Conservation (phyloP, 2,113 vertebrate species). For the Ameiurus melas region DNA sequence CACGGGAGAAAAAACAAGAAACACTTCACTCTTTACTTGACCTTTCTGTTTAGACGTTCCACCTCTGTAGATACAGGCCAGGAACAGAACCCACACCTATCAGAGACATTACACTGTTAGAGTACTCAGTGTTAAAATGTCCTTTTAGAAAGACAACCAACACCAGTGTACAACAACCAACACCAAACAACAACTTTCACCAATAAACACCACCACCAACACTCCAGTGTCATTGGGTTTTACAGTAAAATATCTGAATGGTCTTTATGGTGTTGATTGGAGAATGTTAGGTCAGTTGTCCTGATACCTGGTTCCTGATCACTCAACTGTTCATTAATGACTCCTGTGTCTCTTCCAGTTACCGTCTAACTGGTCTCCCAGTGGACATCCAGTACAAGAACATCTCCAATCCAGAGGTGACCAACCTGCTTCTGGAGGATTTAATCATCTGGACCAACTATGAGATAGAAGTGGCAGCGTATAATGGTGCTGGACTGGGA, state of each 20-base stretch:
- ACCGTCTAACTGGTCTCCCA: slow-evolving; percentile 91
- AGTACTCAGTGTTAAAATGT: not conserved
- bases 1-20: not conserved
- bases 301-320: not conserved
- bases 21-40: not conserved
- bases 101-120: not conserved
- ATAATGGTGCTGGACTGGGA: slow-evolving; percentile 90
- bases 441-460: slow-evolving; percentile 99
- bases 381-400: slow-evolving; percentile 98
- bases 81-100: not conserved
- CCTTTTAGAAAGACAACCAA: not conserved
- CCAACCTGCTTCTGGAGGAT: slow-evolving; percentile 91
- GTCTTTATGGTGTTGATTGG: not conserved
- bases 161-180: not conserved
- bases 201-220: not conserved
- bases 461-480: slow-evolving; percentile 94
- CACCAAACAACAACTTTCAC: not conserved
- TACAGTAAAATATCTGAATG: not conserved
- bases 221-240: not conserved
- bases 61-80: not conserved
- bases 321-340: not conserved
- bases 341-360: slow-evolving; percentile 71
- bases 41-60: not conserved
- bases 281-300: not conserved
- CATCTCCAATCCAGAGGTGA: slow-evolving; percentile 88